Evolutionary conservation across 1,140 invertebrate genomes (phyloP).

Genomic region (Pseudomyrmex sp.): DNA sequence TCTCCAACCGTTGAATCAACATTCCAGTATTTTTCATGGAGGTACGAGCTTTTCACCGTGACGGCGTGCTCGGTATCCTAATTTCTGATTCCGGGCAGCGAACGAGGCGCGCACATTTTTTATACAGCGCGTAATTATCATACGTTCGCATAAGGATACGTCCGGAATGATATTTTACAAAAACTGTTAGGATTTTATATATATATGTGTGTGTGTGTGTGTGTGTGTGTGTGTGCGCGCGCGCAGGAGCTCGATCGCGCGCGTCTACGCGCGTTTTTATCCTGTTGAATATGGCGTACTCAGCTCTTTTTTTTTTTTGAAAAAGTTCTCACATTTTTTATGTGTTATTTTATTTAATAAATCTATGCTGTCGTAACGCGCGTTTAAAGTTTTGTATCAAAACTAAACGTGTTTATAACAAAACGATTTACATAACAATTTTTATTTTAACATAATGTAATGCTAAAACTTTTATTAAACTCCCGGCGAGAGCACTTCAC

Average conservation of each 20-base stretch:
- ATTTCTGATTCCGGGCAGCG: constrained; percentile 55
- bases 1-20: constrained; percentile 58
- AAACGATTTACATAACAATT: neutral
- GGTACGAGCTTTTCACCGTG: constrained; percentile 57
- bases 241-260: constrained; percentile 22
- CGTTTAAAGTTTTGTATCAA: neutral
- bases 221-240: no score
- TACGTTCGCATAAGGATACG: constrained; percentile 44
- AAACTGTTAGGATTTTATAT: constrained; percentile 58
- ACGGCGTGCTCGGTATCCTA: constrained; percentile 55
- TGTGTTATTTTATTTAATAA: constrained; percentile 28
- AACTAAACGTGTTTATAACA: neutral
- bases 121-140: constrained; percentile 56
- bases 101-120: constrained; percentile 59
- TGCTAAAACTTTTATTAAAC: constrained; percentile 10
- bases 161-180: constrained; percentile 50
- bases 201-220: no score
- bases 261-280: constrained; percentile 26
- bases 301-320: neutral
- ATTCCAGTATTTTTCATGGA: constrained; percentile 59
- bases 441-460: constrained; percentile 11
- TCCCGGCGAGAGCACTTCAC: neutral
- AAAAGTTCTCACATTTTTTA: neutral
- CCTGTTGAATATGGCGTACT: constrained; percentile 23
- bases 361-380: neutral